Evolutionary conservation across 2,797 vertebrate genomes (phyloP).

Genomic region (Falco novaeseelandiae): DNA sequence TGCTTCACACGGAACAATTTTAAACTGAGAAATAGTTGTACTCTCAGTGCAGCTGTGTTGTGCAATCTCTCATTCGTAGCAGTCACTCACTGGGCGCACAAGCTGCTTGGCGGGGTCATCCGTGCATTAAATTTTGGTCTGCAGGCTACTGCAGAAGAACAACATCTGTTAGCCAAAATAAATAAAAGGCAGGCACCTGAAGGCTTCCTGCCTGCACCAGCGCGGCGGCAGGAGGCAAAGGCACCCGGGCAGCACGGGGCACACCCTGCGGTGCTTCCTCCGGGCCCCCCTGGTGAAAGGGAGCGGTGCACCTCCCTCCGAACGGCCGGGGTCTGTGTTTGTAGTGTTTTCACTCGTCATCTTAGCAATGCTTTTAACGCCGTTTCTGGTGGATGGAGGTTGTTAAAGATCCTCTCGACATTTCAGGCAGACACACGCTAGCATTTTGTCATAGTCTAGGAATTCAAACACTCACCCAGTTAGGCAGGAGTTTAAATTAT

Average conservation of each 20-base stretch:
- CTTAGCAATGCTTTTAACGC: slow-evolving; percentile 64
- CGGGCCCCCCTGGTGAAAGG: neutral
- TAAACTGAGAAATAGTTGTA: neutral
- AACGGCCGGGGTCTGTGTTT: slow-evolving; percentile 14
- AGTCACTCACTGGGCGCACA: neutral
- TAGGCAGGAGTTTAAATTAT: slow-evolving; percentile 75
- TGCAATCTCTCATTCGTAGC: neutral
- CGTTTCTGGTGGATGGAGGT: slow-evolving; percentile 25
- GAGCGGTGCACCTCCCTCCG: neutral
- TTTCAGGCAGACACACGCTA: slow-evolving; percentile 78
- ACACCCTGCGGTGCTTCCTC: neutral
- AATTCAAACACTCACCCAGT: slow-evolving; percentile 77
- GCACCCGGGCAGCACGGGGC: neutral
- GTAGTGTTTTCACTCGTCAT: slow-evolving; percentile 44
- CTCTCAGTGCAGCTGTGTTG: neutral
- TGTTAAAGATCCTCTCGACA: slow-evolving; percentile 78
- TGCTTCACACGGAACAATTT: neutral
- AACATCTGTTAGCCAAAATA: slow-evolving; percentile 28
- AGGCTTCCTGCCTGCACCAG: neutral
- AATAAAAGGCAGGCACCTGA: slow-evolving; percentile 59
- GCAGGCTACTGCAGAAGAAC: slow-evolving; percentile 40
- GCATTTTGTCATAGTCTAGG: slow-evolving; percentile 80
- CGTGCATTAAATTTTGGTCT: neutral
- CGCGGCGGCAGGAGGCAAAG: neutral
- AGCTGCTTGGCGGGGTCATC: slow-evolving; percentile 38